Conservation (phyloP, 2,888 invertebrate genomes). For the Sthenelais limicola region DNA sequence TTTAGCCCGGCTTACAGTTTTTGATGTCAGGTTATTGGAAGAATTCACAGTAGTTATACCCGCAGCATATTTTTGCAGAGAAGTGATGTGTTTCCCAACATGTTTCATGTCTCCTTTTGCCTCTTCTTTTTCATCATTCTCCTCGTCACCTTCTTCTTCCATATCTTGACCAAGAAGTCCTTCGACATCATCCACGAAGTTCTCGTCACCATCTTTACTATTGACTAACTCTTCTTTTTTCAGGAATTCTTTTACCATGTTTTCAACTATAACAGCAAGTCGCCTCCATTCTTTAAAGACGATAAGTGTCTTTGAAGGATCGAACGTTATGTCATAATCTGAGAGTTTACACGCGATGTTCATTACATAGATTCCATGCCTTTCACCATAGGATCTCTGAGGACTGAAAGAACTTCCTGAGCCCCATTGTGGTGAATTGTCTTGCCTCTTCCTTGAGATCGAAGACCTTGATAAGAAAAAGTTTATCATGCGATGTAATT, state of each 20-base stretch:
- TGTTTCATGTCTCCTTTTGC: background rate
- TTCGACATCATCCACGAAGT: constrained; percentile 1
- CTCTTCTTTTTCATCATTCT: background rate
- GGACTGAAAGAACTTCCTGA: constrained; percentile 54
- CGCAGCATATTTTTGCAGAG: background rate
- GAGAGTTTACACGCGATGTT: constrained; percentile 75
- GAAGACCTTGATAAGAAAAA: constrained; percentile 66
- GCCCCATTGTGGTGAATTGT: background rate
- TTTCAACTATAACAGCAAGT: constrained; percentile 73
- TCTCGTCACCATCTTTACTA: background rate
- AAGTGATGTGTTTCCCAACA: background rate
- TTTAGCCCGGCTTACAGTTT: background rate
- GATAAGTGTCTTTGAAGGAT: constrained; percentile 74
- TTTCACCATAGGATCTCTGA: constrained; percentile 49
- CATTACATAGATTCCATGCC: constrained; percentile 75
- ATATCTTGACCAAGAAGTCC: background rate
- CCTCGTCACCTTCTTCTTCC: constrained; percentile 1
- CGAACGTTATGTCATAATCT: constrained; percentile 75
- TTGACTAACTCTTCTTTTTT: constrained; percentile 51
- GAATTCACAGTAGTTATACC: constrained; percentile 15
- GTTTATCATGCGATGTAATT: constrained; percentile 74
- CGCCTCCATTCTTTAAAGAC: constrained; percentile 76
- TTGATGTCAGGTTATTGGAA: background rate
- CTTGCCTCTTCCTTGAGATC: constrained; percentile 52
- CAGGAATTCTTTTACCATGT: constrained; percentile 63